These are phyloP conservation scores for Burhinus oedicnemus DNA, from an alignment of 2,113 vertebrate species.

Conservation along the genomic window DNA sequence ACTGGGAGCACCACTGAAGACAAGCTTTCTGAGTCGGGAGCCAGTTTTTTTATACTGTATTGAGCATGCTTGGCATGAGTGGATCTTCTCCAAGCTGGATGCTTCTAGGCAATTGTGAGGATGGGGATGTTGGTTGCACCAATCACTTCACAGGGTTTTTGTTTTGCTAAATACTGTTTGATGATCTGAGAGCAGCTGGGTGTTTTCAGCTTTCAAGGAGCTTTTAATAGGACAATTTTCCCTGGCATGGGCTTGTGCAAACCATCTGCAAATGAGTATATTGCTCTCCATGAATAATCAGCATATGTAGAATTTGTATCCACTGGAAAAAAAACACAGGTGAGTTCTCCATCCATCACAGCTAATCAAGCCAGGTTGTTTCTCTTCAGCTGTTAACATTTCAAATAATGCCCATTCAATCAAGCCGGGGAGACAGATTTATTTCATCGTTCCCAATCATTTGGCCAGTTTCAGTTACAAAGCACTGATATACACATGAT, in stretches of 20 bases:
- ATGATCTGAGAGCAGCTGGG: conserved; percentile 27
- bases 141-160: background rate
- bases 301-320: background rate
- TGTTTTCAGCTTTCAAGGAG: conserved; percentile 21
- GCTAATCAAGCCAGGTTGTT: background rate
- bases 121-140: background rate
- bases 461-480: background rate
- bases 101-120: background rate
- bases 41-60: background rate
- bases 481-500: background rate
- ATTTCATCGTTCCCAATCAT: background rate
- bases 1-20: background rate
- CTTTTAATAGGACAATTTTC: conserved; percentile 14
- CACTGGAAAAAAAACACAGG: background rate
- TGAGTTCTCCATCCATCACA: background rate
- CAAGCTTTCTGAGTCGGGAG: background rate
- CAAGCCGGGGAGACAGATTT: background rate
- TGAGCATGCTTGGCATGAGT: background rate
- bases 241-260: background rate
- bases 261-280: background rate
- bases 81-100: background rate
- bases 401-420: background rate
- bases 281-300: background rate
- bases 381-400: background rate
- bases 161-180: background rate